Evolutionary conservation across 1,140 invertebrate genomes (phyloP).

Genomic region (Drosophila micromelanica): DNA sequence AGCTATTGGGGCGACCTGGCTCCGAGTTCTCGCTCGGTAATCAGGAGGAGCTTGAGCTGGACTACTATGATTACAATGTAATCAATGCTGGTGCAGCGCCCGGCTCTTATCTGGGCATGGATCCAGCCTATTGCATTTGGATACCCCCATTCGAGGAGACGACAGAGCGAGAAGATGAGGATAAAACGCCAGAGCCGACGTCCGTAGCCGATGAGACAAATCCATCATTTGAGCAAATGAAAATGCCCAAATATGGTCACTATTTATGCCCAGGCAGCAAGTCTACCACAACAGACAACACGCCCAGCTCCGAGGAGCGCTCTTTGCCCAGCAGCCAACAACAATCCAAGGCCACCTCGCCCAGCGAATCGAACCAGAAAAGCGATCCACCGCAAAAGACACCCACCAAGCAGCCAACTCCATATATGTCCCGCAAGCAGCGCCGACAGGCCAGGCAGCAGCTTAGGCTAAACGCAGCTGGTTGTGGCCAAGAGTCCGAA

Average conservation of each 20-base stretch:
- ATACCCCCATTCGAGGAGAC: conserved; percentile 90
- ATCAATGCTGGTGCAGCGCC: conserved; percentile 91
- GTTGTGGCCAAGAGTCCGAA: conserved; percentile 16
- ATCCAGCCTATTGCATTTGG: conserved; percentile 94
- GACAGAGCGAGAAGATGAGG: conserved; percentile 76
- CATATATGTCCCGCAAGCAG: conserved; percentile 74
- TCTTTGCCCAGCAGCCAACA: conserved; percentile 58
- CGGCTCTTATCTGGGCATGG: conserved; percentile 93
- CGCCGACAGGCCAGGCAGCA: conserved; percentile 66
- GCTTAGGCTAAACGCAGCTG: conserved; percentile 41
- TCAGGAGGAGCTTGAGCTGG: conserved; percentile 91
- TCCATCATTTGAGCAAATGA: conserved; percentile 84
- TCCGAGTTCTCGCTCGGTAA: conserved; percentile 89
- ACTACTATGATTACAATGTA: conserved; percentile 96
- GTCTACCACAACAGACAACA: conserved; percentile 67
- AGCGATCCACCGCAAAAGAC: not conserved
- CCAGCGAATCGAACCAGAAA: conserved; percentile 53
- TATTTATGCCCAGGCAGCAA: conserved; percentile 85
- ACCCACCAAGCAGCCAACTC: conserved; percentile 66
- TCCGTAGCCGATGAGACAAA: conserved; percentile 78
- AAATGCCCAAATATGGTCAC: conserved; percentile 85
- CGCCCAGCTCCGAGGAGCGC: conserved; percentile 72
- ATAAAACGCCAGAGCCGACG: conserved; percentile 72
- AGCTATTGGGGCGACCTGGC: conserved; percentile 87
- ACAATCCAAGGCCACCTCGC: conserved; percentile 68